A percentile compares a stretch with the other conserved stretches of the same genome.
Conservation (phyloP, 2,888 invertebrate genomes). For the Drosophila maculinotata region DNA sequence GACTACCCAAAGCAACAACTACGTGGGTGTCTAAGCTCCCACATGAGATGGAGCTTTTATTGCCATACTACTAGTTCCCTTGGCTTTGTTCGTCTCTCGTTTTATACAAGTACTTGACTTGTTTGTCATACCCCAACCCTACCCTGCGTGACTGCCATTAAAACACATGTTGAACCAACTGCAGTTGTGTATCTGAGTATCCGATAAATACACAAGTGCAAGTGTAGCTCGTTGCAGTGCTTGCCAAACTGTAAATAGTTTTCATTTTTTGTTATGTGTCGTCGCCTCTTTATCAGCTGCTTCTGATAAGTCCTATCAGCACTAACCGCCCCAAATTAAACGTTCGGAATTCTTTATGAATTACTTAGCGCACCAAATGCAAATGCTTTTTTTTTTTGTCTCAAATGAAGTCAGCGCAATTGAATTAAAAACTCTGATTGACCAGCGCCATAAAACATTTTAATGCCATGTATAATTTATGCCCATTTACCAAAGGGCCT, state of each 20-base stretch:
- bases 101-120: slow-evolving; percentile 4
- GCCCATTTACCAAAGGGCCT: slow-evolving; percentile 12
- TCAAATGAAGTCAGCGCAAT: slow-evolving; percentile 14
- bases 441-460: slow-evolving; percentile 22
- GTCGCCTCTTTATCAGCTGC: slow-evolving; percentile 2
- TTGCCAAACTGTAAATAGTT: slow-evolving; percentile 24
- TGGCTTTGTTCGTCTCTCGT: slow-evolving; percentile 1
- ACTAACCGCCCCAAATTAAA: no score
- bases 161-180: slow-evolving; percentile 45
- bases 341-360: background rate
- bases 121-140: background rate
- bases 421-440: slow-evolving; percentile 26
- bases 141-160: background rate
- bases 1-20: slow-evolving; percentile 32
- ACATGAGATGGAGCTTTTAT: slow-evolving; percentile 8
- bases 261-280: slow-evolving; percentile 6
- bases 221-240: slow-evolving; percentile 18
- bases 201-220: background rate
- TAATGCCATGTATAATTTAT: slow-evolving; percentile 35
- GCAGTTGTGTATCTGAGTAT: slow-evolving; percentile 5
- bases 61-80: background rate
- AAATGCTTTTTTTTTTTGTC: slow-evolving; percentile 5
- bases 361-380: background rate
- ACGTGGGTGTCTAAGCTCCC: slow-evolving; percentile 16
- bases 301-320: slow-evolving; percentile 39